phyloP scores from a whole-genome alignment of 2,888 invertebrate genomes.

The Sthenelais limicola region DNA sequence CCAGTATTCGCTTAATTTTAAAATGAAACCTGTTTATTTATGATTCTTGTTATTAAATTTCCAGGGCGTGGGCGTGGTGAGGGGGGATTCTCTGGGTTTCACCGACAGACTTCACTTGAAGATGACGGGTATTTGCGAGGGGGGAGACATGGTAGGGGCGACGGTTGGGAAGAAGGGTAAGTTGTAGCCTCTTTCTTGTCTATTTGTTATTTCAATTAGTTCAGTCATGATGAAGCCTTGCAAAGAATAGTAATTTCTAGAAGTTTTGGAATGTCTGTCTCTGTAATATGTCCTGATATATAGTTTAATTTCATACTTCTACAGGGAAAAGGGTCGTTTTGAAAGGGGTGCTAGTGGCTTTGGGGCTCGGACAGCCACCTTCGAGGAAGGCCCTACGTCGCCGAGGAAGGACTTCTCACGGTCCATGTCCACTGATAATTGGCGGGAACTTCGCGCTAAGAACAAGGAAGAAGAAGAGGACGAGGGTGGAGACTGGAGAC shows the following conservation, averaged over 20 bases:
- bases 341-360: conserved; percentile 34
- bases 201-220: too few species aligned
- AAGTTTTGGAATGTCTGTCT: conserved; percentile 2
- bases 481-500: conserved; percentile 75
- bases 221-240: too few species aligned
- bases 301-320: conserved; percentile 1
- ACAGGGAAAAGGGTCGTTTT: neutral
- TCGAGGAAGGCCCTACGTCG: conserved; percentile 45
- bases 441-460: conserved; percentile 60
- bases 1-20: too few species aligned
- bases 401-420: conserved; percentile 63
- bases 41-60: neutral
- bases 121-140: conserved; percentile 64
- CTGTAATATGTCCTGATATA: too few species aligned
- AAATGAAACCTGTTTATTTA: too few species aligned
- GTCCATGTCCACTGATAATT: conserved; percentile 68
- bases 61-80: conserved; percentile 68
- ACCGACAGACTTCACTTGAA: conserved; percentile 62
- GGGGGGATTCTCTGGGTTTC: conserved; percentile 58
- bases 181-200: conserved; percentile 35
- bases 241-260: too few species aligned
- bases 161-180: conserved; percentile 71
- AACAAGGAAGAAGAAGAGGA: conserved; percentile 57
- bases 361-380: conserved; percentile 34
- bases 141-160: conserved; percentile 59